Percentiles rank a stretch among this genome's conserved stretches.
Conservation (phyloP, 2,888 invertebrate species). For the Cryptus viduatorius region DNA sequence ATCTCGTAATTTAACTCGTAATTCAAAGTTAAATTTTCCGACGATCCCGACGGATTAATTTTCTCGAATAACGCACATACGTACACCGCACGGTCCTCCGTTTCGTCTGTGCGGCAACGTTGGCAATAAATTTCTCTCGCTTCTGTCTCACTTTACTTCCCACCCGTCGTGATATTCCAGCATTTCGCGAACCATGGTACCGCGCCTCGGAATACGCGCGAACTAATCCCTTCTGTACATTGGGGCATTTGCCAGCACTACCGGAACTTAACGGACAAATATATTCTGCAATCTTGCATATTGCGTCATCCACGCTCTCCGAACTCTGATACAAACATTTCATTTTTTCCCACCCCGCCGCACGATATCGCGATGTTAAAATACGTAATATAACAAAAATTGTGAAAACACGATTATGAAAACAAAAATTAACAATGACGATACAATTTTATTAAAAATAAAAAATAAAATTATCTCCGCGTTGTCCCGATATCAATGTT, state of each 20-base stretch:
- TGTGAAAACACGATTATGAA: too few relatives aligned
- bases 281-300: conserved; percentile 4
- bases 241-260: not conserved
- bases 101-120: conserved; percentile 59
- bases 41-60: conserved; percentile 70
- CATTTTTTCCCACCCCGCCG: not conserved
- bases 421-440: too few relatives aligned
- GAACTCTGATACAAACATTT: not conserved
- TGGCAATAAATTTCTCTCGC: conserved; percentile 57
- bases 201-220: not conserved
- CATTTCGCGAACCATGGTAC: not conserved
- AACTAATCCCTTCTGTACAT: conserved; percentile 29
- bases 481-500: too few relatives aligned
- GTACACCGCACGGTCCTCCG: conserved; percentile 23
- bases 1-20: conserved; percentile 59
- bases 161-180: conserved; percentile 24
- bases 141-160: conserved; percentile 39
- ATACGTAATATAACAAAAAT: too few relatives aligned
- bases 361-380: too few relatives aligned
- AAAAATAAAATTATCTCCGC: too few relatives aligned
- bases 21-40: conserved; percentile 63
- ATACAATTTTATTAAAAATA: too few relatives aligned
- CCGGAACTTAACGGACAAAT: not conserved
- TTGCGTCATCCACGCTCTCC: not conserved
- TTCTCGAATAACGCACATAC: conserved; percentile 67